Conservation (phyloP, 1,140 invertebrate species). For the Melipona quadrifasciata region DNA sequence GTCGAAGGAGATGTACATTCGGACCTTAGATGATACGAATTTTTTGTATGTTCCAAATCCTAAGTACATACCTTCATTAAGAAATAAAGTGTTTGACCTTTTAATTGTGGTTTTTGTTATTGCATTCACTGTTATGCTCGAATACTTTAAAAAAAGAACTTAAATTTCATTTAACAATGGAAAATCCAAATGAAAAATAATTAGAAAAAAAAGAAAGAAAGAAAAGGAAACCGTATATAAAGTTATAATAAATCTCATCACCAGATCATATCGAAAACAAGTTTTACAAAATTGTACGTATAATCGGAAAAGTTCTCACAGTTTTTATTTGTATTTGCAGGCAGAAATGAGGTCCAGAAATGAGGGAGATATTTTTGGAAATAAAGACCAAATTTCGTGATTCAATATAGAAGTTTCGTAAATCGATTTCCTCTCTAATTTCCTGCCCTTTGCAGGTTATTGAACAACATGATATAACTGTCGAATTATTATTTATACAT, state of each 20-base stretch:
- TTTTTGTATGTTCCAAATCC: constrained; percentile 70
- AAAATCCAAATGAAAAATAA: constrained; percentile 58
- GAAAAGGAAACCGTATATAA: constrained; percentile 3
- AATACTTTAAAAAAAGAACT: background rate
- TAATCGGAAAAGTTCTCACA: constrained; percentile 67
- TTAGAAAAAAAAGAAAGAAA: background rate
- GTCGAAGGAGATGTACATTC: constrained; percentile 83
- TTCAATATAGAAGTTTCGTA: constrained; percentile 74
- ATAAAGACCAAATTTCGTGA: constrained; percentile 83
- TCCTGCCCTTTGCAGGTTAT: constrained; percentile 56
- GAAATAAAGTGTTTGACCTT: constrained; percentile 73
- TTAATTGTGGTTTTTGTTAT: constrained; percentile 66
- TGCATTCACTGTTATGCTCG: constrained; percentile 51
- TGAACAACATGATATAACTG: constrained; percentile 49
- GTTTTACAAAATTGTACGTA: constrained; percentile 65
- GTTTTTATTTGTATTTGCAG: constrained; percentile 82
- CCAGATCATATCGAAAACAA: constrained; percentile 49
- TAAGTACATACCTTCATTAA: constrained; percentile 57
- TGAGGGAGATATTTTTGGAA: constrained; percentile 81
- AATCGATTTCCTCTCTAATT: constrained; percentile 72
- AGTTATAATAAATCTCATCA: constrained; percentile 7
- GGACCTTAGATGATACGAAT: constrained; percentile 65
- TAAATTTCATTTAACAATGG: constrained; percentile 42
- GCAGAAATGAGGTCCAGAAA: constrained; percentile 78
- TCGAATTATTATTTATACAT: constrained; percentile 54